Base-by-base conservation (phyloP, 2,888 invertebrate genomes). In the Pandemis corylana region DNA sequence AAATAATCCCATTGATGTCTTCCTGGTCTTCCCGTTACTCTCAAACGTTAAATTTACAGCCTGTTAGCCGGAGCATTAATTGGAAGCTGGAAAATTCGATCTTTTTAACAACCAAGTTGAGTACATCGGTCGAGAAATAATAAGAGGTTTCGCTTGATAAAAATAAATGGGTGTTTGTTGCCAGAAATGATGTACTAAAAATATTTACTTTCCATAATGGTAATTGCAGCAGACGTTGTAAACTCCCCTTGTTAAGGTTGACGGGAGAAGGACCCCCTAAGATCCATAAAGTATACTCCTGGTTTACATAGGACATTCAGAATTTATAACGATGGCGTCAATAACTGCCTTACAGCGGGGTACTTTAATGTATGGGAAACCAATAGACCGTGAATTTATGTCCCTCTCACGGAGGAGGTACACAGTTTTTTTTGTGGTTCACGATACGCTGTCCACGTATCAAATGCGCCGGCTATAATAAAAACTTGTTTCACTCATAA, bases 221-320 rank as follows among this genome's bases (percentile, higher is more conserved):
- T 51, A 73, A 73, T 68, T 64, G 51, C 46, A 42, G 15, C 13
- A 56, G 51, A 53, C 66, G 66, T 41, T n/a, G 10, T 15, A 49
- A 41, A 64, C 10, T 67, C 67, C 53, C 53, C 53, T 56, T 41
- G 28, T 51, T 7, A 44, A 61, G n/a, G 10, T 62, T 28, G 53
- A 56, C 12, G 12, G 53, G 53, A 15, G 49, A 67, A 20, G 69
- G 69, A 15, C 49, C 72, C 72, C 53, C 59, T 62, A 61, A 56
- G 51, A 65, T 66, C 69, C 61, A 71, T 71, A 71, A 75, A 70
- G 28, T 75, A 62, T 63, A 53, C 62, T 77, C 81, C 81, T 80
- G 89, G 89, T 90, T 91, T 91, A 85, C 86, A 85, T 85, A 88
- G 87, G 89, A 84, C 82, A 80, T 83, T 83, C 81, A 83, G 87